These are phyloP conservation scores for Gobiocypris rarus DNA, from an alignment of 2,113 vertebrate species.

Conservation along the genomic window DNA sequence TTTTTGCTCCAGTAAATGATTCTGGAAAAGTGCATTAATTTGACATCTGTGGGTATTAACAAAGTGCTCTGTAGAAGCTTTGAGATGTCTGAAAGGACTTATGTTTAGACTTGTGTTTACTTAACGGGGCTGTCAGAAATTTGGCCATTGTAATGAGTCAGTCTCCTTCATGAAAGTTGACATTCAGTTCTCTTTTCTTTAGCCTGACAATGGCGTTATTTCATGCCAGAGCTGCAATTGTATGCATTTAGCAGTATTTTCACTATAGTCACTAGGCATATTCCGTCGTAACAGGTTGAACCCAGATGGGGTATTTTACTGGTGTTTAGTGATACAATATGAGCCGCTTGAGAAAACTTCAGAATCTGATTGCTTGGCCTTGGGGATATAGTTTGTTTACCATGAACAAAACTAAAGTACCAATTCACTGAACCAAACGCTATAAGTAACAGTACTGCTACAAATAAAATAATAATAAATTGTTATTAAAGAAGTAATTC, in stretches of 20 bases:
- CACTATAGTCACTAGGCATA: neutral
- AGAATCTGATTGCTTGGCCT: conserved; percentile 2
- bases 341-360: neutral
- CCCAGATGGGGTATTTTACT: conserved; percentile 23
- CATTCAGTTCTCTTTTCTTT: neutral
- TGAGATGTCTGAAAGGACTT: neutral
- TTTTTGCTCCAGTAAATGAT: conserved; percentile 9
- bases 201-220: neutral
- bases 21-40: conserved; percentile 6
- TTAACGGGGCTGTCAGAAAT: neutral
- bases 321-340: conserved; percentile 15
- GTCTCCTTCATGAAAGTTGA: neutral
- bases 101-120: neutral
- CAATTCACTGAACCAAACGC: neutral
- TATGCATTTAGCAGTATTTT: conserved; percentile 5
- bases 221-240: neutral
- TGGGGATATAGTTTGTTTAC: neutral
- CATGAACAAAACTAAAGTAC: neutral
- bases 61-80: neutral
- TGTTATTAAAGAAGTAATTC: neutral
- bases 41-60: conserved; percentile 12
- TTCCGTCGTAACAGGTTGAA: conserved; percentile 15
- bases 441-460: neutral
- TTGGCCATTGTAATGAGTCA: neutral
- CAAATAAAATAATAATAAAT: neutral